Base-by-base conservation (phyloP, 2,797 vertebrate genomes). In the Neosalanx taihuensis region DNA sequence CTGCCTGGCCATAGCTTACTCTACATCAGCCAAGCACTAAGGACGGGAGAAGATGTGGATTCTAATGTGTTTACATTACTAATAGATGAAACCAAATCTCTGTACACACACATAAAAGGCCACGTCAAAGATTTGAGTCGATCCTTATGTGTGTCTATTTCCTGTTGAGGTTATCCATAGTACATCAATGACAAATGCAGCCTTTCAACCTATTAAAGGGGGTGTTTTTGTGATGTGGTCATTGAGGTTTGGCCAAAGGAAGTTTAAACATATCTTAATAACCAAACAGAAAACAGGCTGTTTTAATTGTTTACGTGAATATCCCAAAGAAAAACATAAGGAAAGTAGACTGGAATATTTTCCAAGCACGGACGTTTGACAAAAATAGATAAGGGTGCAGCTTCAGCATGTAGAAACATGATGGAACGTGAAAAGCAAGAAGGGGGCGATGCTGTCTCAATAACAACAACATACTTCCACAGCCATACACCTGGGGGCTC, bases 41-140 rank as follows among this genome's bases (percentile, higher is more conserved):
- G 57, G 59, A 35, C 23, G 23, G 13, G n/a, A 75, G 0, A n/a
- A 35, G 64, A 66, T 15, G 5, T 29, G 9, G 46, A 46, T 53
- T 33, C 7, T 72, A 31, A 67, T 61, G 18, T 72, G 61, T 70
- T 75, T 64, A 70, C 33, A 13, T 72, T 26, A 53, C 66, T n/a
- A 15, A 65, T 2, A 1, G 6, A 58, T n/a, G n/a, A 53, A 18
- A 59, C 51, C 33, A 30, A 67, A 51, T 53, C 41, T 49, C 41
- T 51, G 13, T 67, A 67, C 64, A 17, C 46, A 68, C 5, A 53
- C 51, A 67, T 18, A 67, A 53, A 9, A 13, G 33, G 20, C 56
- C 23, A 61, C 18, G 20, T 65, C 1, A 26, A 41, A 2, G 5
- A 0, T 15, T 51, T 66, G 46, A 51, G 64, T 51, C 17, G 9